Conservation (phyloP, 2,113 vertebrate genomes). For the Stigmatopora nigra region DNA sequence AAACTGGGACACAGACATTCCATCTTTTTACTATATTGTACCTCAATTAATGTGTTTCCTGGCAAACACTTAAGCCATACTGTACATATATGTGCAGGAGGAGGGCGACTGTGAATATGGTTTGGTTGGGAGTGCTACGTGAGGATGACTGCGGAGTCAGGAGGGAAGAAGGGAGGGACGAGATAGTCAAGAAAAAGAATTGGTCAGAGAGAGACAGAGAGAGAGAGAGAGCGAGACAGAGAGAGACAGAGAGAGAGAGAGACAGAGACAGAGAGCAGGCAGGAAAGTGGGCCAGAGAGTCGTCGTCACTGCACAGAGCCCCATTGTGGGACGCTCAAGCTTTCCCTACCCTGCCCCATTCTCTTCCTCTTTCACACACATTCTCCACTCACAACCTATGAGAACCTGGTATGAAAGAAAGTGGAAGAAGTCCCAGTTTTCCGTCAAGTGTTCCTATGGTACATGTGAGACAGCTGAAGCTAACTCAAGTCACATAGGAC, state of each 20-base stretch:
- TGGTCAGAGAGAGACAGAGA: conserved; percentile 28
- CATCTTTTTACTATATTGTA: conserved; percentile 4
- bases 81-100: background rate
- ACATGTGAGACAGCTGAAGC: conserved; percentile 23
- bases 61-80: conserved; percentile 6
- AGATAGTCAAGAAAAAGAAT: conserved; percentile 30
- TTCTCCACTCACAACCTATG: conserved; percentile 16
- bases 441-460: conserved; percentile 10
- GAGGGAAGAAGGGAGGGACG: background rate
- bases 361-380: conserved; percentile 35
- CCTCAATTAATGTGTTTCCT: conserved; percentile 10
- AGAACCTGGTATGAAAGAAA: conserved; percentile 11
- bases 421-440: background rate
- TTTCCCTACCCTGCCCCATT: conserved; percentile 36
- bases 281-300: conserved; percentile 42
- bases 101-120: conserved; percentile 25
- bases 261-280: conserved; percentile 26
- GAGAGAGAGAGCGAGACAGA: too few species aligned
- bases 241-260: too few species aligned
- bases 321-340: conserved; percentile 57
- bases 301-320: conserved; percentile 55
- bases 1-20: conserved; percentile 4
- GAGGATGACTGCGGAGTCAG: conserved; percentile 52
- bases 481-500: conserved; percentile 38
- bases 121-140: conserved; percentile 18